Conservation (phyloP, 2,113 vertebrate species). For the Vulpes vulpes region DNA sequence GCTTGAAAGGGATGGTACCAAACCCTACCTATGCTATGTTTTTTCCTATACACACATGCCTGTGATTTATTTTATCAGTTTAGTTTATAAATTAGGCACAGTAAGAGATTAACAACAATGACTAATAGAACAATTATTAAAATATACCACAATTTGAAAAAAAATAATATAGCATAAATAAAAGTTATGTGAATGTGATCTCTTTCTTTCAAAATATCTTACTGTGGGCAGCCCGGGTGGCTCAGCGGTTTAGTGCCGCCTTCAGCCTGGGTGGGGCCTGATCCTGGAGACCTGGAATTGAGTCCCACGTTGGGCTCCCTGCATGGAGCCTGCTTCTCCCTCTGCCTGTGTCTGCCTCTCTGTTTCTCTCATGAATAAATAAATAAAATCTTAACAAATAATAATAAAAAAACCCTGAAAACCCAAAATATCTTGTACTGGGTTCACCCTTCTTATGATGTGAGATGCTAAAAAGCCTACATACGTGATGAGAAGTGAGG, state of each 20-base stretch:
- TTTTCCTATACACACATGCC: not conserved
- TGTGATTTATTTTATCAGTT: not conserved
- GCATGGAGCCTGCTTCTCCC: too few species aligned
- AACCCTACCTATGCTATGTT: not conserved
- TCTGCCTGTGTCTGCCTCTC: too few species aligned
- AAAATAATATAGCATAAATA: not conserved
- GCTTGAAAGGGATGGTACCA: not conserved
- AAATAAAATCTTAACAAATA: too few species aligned
- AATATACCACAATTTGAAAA: not conserved
- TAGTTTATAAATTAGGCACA: not conserved
- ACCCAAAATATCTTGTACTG: not conserved
- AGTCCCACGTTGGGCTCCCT: too few species aligned
- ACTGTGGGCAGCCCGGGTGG: too few species aligned
- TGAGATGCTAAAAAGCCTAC: not conserved
- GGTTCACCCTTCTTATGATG: not conserved
- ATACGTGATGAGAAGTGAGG: not conserved
- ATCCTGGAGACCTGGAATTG: too few species aligned
- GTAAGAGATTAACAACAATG: not conserved
- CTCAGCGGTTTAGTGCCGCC: too few species aligned
- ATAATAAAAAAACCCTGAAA: too few species aligned
- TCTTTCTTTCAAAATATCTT: not conserved
- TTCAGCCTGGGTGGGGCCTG: too few species aligned
- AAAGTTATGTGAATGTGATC: not conserved
- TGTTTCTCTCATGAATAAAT: too few species aligned
- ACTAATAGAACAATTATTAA: not conserved